Conservation (phyloP, 1,140 invertebrate species). For the Maconellicoccus hirsutus region DNA sequence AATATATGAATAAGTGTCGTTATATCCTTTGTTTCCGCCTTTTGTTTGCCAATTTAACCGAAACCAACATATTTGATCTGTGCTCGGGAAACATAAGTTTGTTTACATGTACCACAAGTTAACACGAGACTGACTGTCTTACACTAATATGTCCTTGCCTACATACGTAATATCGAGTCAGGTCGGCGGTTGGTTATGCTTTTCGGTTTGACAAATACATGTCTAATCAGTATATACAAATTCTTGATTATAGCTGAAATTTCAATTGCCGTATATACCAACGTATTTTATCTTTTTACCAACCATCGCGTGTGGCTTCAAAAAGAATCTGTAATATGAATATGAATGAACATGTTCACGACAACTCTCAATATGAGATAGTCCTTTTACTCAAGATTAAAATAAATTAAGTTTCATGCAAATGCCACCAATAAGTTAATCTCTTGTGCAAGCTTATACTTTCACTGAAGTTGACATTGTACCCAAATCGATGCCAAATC, state of each 20-base stretch:
- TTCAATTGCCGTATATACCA: background rate
- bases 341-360: too few relatives aligned
- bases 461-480: background rate
- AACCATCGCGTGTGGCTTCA: too few relatives aligned
- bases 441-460: background rate
- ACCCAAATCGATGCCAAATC: background rate
- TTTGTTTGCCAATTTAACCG: background rate
- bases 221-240: background rate
- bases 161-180: too few relatives aligned
- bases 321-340: too few relatives aligned
- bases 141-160: too few relatives aligned
- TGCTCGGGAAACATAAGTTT: background rate
- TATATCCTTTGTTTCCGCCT: constrained; percentile 3
- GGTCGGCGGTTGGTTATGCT: background rate
- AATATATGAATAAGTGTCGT: constrained; percentile 9
- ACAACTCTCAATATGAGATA: too few relatives aligned
- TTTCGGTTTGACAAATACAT: background rate
- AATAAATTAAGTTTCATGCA: background rate
- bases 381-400: too few relatives aligned
- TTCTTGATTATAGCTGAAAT: background rate
- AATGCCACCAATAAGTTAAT: background rate
- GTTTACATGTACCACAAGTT: background rate
- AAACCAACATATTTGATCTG: background rate
- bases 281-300: too few relatives aligned
- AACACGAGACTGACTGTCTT: too few relatives aligned